Conservation (phyloP, 1,140 invertebrate genomes). For the Epicauta chinensis region DNA sequence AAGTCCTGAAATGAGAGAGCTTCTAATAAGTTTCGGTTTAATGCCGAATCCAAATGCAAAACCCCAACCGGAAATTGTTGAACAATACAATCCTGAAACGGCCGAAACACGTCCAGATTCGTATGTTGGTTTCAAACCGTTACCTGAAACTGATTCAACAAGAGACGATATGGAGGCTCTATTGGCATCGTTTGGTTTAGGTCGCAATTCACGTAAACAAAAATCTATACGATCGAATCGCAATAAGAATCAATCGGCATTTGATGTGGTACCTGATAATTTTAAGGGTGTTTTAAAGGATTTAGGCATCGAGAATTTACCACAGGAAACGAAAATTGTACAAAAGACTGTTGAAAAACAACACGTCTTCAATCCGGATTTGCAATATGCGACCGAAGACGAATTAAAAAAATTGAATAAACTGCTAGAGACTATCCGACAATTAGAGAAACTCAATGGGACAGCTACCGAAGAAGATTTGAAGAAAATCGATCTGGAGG, state of each 20-base stretch:
- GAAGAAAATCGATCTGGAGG: slow-evolving; percentile 32
- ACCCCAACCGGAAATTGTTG: slow-evolving; percentile 6
- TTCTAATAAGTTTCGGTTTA: slow-evolving; percentile 44
- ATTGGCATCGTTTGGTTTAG: slow-evolving; percentile 51
- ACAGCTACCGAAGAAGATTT: slow-evolving; percentile 39
- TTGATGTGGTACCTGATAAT: slow-evolving; percentile 46
- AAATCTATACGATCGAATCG: slow-evolving; percentile 17
- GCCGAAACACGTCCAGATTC: slow-evolving; percentile 41
- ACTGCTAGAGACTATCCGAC: slow-evolving; percentile 39
- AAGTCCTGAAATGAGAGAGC: slow-evolving; percentile 43
- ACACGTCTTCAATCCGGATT: slow-evolving; percentile 36
- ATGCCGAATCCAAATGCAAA: slow-evolving; percentile 29
- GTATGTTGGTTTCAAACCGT: slow-evolving; percentile 53
- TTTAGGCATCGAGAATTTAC: slow-evolving; percentile 42
- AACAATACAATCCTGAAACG: slow-evolving; percentile 20
- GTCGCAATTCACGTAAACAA: slow-evolving; percentile 25
- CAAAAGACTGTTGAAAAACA: slow-evolving; percentile 13
- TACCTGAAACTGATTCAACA: slow-evolving; percentile 44
- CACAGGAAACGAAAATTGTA: slow-evolving; percentile 12
- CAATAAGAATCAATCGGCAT: slow-evolving; percentile 25
- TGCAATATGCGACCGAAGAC: slow-evolving; percentile 33
- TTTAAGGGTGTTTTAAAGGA: slow-evolving; percentile 49
- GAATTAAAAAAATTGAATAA: slow-evolving; percentile 44
- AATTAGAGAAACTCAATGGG: slow-evolving; percentile 43
- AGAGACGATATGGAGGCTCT: slow-evolving; percentile 52